Percentiles rank a stretch among this genome's conserved stretches.
Evolutionary conservation across 2,113 vertebrate species (phyloP).

Genomic region (Sebastes schlegelii): DNA sequence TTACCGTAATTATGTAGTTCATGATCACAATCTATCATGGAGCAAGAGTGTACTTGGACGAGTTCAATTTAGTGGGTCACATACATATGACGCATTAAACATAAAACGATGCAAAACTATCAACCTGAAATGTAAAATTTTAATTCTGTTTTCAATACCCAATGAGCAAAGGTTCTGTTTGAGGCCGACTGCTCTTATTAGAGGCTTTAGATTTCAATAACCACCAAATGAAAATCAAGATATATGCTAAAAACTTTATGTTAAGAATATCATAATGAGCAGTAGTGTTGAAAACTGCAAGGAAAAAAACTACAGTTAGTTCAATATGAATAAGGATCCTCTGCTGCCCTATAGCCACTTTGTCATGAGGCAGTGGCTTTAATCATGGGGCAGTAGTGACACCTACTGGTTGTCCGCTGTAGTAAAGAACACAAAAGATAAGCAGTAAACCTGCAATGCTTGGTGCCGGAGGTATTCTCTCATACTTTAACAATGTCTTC

Average conservation of each 20-base stretch:
- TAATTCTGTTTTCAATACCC: neutral
- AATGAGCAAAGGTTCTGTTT: neutral
- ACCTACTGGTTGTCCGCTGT: constrained; percentile 65
- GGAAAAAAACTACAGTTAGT: too few relatives aligned
- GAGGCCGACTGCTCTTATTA: too few relatives aligned
- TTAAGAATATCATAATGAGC: neutral
- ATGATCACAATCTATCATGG: neutral
- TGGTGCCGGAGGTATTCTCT: neutral
- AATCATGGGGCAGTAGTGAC: constrained; percentile 70
- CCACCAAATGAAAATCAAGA: neutral
- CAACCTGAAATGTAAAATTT: neutral
- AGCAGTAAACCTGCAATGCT: neutral
- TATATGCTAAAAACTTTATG: neutral
- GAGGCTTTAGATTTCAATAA: neutral
- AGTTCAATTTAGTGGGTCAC: neutral
- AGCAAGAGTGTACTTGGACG: too few relatives aligned
- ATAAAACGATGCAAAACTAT: neutral
- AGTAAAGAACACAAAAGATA: neutral
- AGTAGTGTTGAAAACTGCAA: neutral
- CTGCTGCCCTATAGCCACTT: neutral
- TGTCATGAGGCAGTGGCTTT: neutral
- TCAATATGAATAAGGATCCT: too few relatives aligned
- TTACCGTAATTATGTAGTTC: neutral
- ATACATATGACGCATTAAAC: neutral
- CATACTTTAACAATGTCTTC: neutral